Evolutionary conservation across 1,140 invertebrate genomes (phyloP).

Genomic region (Lordiphosa collinella): DNA sequence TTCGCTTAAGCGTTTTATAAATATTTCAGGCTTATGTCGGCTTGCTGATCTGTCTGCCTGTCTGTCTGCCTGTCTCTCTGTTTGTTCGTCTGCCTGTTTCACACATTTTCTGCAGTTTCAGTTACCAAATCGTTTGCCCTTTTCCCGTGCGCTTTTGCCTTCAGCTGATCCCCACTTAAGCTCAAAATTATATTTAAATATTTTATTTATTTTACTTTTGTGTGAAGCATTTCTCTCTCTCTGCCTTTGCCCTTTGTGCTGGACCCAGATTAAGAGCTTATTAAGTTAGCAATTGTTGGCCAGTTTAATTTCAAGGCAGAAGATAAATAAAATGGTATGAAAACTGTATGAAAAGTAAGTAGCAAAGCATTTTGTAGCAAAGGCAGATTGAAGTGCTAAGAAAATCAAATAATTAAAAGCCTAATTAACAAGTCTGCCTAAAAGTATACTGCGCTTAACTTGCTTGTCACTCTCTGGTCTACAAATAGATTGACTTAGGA

Average conservation of each 20-base stretch:
- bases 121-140: background rate
- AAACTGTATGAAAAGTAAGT: too few species aligned
- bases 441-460: too few species aligned
- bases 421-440: too few species aligned
- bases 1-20: conserved; percentile 43
- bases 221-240: background rate
- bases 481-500: too few species aligned
- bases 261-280: background rate
- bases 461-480: too few species aligned
- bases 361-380: too few species aligned
- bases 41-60: conserved; percentile 18
- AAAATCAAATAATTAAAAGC: too few species aligned
- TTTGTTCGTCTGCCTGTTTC: background rate
- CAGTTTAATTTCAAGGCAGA: background rate
- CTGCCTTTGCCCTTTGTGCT: too few species aligned
- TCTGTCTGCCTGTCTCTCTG: background rate
- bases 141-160: background rate
- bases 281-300: background rate
- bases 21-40: conserved; percentile 50
- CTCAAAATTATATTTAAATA: conserved; percentile 61
- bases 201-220: conserved; percentile 36
- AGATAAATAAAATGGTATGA: too few species aligned
- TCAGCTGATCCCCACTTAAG: conserved; percentile 48
- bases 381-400: too few species aligned
- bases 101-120: conserved; percentile 14